Conservation (phyloP, 2,113 vertebrate genomes). For the Suricata suricatta region DNA sequence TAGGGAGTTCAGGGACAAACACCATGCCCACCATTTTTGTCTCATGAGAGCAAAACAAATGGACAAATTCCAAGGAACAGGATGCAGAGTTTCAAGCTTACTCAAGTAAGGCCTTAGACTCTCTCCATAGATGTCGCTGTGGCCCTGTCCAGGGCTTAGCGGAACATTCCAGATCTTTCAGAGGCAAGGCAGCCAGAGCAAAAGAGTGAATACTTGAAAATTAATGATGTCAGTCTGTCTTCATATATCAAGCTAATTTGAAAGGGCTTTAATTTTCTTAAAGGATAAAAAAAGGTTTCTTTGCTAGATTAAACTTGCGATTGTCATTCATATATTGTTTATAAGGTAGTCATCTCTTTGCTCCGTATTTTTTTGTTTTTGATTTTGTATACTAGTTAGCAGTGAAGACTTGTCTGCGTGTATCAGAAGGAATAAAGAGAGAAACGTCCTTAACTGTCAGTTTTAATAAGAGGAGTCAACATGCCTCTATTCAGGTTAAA, state of each 20-base stretch:
- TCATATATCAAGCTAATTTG: slow-evolving; percentile 90
- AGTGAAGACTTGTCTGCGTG: slow-evolving; percentile 94
- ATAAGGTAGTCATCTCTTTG: slow-evolving; percentile 93
- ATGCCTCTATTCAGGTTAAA: slow-evolving; percentile 97
- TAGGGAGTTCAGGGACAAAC: background rate
- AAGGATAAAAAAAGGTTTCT: slow-evolving; percentile 93
- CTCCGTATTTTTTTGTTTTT: slow-evolving; percentile 95
- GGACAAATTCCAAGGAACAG: background rate
- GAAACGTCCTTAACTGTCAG: slow-evolving; percentile 97
- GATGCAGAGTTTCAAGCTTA: background rate
- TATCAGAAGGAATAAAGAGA: slow-evolving; percentile 97
- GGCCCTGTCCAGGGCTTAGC: slow-evolving; percentile 71
- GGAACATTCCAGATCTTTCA: background rate
- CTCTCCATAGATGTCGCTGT: slow-evolving; percentile 83
- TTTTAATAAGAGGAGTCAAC: slow-evolving; percentile 98
- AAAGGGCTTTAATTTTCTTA: slow-evolving; percentile 93
- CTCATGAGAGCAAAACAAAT: background rate
- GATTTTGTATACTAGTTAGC: slow-evolving; percentile 97
- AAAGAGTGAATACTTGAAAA: slow-evolving; percentile 82
- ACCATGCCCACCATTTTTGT: slow-evolving; percentile 1
- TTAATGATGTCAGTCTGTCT: slow-evolving; percentile 91
- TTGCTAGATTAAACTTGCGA: slow-evolving; percentile 98
- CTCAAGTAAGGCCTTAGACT: background rate
- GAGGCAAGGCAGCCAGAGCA: slow-evolving; percentile 34
- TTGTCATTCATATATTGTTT: slow-evolving; percentile 99